Conservation (phyloP, 2,888 invertebrate genomes). For the Clistopyga incitator region DNA sequence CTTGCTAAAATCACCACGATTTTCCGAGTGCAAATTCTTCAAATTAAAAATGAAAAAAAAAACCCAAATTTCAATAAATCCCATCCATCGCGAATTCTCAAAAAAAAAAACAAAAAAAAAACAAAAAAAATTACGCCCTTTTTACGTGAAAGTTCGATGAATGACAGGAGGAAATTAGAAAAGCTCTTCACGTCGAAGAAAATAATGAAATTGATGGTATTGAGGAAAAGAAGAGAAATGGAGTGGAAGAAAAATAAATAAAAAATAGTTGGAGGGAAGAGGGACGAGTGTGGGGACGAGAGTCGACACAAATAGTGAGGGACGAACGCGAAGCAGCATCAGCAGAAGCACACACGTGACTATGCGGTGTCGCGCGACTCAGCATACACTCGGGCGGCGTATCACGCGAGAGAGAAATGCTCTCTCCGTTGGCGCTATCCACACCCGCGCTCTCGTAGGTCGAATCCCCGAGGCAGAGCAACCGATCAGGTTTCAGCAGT, state of each 20-base stretch:
- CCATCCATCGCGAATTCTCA: background rate
- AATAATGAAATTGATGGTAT: background rate
- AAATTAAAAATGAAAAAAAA: too few relatives aligned
- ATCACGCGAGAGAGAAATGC: constrained; percentile 4
- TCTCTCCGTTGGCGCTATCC: constrained; percentile 30
- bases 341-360: constrained; percentile 41
- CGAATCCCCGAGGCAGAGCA: constrained; percentile 40
- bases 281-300: constrained; percentile 28
- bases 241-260: constrained; percentile 3
- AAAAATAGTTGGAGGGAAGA: constrained; percentile 32
- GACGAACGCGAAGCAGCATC: constrained; percentile 48
- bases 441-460: constrained; percentile 21
- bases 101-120: too few relatives aligned
- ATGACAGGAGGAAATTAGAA: background rate
- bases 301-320: constrained; percentile 69
- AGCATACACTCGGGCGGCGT: constrained; percentile 8
- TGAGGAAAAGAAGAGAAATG: background rate
- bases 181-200: background rate
- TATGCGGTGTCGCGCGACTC: constrained; percentile 18
- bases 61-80: too few relatives aligned
- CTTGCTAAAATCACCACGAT: too few relatives aligned
- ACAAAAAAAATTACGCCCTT: too few relatives aligned
- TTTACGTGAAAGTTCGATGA: background rate
- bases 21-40: too few relatives aligned
- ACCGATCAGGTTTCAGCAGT: constrained; percentile 69